phyloP scores from a whole-genome alignment of 2,888 invertebrate species.

The Cheilosia impressa region DNA sequence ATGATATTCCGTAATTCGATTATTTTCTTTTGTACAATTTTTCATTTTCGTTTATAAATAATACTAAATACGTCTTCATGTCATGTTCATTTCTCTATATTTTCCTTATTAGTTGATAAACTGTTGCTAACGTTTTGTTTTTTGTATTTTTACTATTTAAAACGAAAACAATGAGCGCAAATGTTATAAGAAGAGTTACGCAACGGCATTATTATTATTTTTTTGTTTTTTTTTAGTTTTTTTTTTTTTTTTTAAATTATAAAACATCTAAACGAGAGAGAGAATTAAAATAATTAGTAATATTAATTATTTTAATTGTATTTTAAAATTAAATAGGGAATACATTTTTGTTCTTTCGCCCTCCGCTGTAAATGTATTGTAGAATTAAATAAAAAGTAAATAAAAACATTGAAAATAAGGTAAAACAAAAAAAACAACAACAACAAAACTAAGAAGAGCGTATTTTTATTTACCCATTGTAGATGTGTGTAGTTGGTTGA shows the following conservation, averaged over 20 bases:
- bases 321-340: slow-evolving; percentile 75
- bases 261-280: slow-evolving; percentile 78
- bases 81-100: slow-evolving; percentile 57
- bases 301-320: slow-evolving; percentile 80
- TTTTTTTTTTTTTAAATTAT: slow-evolving; percentile 75
- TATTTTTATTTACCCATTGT: slow-evolving; percentile 55
- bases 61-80: slow-evolving; percentile 51
- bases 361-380: slow-evolving; percentile 84
- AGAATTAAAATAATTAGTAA: slow-evolving; percentile 80
- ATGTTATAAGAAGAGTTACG: slow-evolving; percentile 62
- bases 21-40: slow-evolving; percentile 60
- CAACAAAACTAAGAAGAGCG: slow-evolving; percentile 61
- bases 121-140: slow-evolving; percentile 62
- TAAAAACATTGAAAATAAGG: slow-evolving; percentile 77
- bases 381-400: slow-evolving; percentile 83
- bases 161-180: slow-evolving; percentile 55
- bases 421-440: slow-evolving; percentile 62
- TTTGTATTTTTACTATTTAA: slow-evolving; percentile 58
- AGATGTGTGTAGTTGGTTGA: slow-evolving; percentile 32
- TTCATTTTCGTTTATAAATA: slow-evolving; percentile 57
- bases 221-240: slow-evolving; percentile 55
- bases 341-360: slow-evolving; percentile 83
- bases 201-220: slow-evolving; percentile 65
- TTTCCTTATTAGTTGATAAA: slow-evolving; percentile 41
- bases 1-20: slow-evolving; percentile 68